Percentiles rank a stretch among this genome's conserved stretches.
Conservation (phyloP, 1,140 invertebrate genomes). For the Ericerus pela region DNA sequence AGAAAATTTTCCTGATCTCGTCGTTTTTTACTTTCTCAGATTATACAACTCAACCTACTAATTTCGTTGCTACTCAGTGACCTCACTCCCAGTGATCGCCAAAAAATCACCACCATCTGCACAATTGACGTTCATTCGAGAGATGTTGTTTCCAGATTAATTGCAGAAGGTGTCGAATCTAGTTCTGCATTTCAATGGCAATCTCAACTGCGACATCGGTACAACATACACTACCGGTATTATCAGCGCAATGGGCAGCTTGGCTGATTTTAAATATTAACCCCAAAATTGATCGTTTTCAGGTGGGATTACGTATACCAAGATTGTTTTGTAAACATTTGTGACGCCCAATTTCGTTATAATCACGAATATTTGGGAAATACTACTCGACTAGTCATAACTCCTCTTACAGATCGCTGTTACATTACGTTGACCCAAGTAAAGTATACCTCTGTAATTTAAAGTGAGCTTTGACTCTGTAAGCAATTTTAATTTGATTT, state of each 20-base stretch:
- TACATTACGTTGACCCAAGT: slow-evolving; percentile 77
- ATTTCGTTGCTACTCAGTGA: slow-evolving; percentile 69
- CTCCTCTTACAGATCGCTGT: slow-evolving; percentile 70
- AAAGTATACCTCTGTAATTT: slow-evolving; percentile 2
- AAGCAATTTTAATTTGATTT: neutral
- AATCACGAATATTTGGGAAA: slow-evolving; percentile 72
- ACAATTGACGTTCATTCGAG: slow-evolving; percentile 84
- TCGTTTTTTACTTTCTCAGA: slow-evolving; percentile 25
- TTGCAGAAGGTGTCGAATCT: slow-evolving; percentile 62
- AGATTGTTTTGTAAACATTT: slow-evolving; percentile 86
- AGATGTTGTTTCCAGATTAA: slow-evolving; percentile 76
- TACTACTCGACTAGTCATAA: slow-evolving; percentile 66
- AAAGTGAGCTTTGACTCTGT: neutral
- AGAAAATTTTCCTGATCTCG: neutral
- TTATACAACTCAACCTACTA: slow-evolving; percentile 61
- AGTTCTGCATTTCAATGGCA: slow-evolving; percentile 80
- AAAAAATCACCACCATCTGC: slow-evolving; percentile 91
- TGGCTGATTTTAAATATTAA: no score
- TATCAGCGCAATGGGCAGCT: no score
- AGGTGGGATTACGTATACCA: slow-evolving; percentile 64
- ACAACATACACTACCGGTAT: no score
- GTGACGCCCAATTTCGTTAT: slow-evolving; percentile 68
- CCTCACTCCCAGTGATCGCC: slow-evolving; percentile 60
- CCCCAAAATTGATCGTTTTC: no score
- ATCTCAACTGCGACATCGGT: slow-evolving; percentile 72